Evolutionary conservation across 2,888 invertebrate species (phyloP).

Genomic region (Oscheius onirici): DNA sequence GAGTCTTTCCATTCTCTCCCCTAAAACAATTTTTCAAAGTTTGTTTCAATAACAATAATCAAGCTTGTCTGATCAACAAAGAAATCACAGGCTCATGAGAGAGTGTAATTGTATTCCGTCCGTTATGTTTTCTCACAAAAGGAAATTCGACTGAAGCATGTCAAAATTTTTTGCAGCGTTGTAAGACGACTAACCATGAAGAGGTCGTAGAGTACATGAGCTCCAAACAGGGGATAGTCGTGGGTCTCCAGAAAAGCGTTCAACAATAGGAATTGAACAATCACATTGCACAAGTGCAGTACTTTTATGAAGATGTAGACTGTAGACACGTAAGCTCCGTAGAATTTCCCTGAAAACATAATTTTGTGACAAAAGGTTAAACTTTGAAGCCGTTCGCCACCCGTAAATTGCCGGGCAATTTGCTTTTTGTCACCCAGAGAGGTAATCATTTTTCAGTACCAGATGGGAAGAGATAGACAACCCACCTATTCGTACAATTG

Average conservation of each 20-base stretch:
- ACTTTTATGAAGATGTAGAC: slow-evolving; percentile 73
- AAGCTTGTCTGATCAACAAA: no score
- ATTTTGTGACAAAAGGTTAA: background rate
- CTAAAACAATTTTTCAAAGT: slow-evolving; percentile 37
- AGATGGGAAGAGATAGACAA: slow-evolving; percentile 45
- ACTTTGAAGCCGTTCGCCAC: background rate
- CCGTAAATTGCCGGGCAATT: slow-evolving; percentile 24
- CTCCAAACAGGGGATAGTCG: slow-evolving; percentile 72
- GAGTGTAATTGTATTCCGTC: no score
- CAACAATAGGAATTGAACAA: slow-evolving; percentile 73
- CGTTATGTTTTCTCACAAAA: no score
- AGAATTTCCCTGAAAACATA: slow-evolving; percentile 69
- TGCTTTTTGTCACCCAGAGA: slow-evolving; percentile 12
- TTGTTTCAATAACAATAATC: no score
- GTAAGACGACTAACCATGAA: slow-evolving; percentile 65
- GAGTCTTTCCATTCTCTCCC: slow-evolving; percentile 71
- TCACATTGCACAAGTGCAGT: slow-evolving; percentile 66
- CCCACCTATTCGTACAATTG: slow-evolving; percentile 64
- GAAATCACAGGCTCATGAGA: no score
- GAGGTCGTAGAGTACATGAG: slow-evolving; percentile 74
- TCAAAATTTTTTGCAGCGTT: no score
- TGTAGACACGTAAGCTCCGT: slow-evolving; percentile 74
- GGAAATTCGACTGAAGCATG: no score
- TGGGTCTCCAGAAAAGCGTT: slow-evolving; percentile 74
- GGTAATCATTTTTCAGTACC: slow-evolving; percentile 4